Evolutionary conservation across 2,113 vertebrate species (phyloP).

Genomic region (Labrus mixtus): DNA sequence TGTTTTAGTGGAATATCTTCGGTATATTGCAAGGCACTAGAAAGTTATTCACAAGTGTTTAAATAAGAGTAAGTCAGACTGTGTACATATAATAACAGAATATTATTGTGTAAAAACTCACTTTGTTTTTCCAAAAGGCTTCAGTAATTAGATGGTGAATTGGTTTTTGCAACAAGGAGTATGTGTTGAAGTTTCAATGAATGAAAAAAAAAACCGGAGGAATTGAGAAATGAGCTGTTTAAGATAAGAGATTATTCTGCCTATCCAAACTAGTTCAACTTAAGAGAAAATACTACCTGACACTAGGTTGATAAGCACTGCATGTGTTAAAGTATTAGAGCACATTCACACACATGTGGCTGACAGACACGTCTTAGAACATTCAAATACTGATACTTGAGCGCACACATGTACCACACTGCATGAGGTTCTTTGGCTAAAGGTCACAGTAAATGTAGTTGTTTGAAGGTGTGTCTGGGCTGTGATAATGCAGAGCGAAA

Average conservation of each 20-base stretch:
- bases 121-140: not conserved
- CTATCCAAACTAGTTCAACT: slow-evolving; percentile 12
- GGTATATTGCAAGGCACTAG: not conserved
- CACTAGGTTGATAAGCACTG: slow-evolving; percentile 17
- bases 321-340: slow-evolving; percentile 8
- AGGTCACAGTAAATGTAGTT: slow-evolving; percentile 80
- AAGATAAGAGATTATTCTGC: not conserved
- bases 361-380: slow-evolving; percentile 21
- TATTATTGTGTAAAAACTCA: not conserved
- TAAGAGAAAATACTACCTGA: not conserved
- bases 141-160: slow-evolving; percentile 12
- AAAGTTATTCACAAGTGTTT: not conserved
- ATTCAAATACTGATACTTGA: slow-evolving; percentile 31
- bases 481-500: slow-evolving; percentile 80
- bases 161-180: slow-evolving; percentile 15
- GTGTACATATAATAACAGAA: not conserved
- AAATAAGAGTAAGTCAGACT: slow-evolving; percentile 2
- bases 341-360: slow-evolving; percentile 20
- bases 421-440: slow-evolving; percentile 70
- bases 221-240: not conserved
- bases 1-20: slow-evolving; percentile 4
- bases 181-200: slow-evolving; percentile 7
- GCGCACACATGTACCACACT: slow-evolving; percentile 41
- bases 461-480: slow-evolving; percentile 83
- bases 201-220: not conserved